phyloP scores from a whole-genome alignment of 2,888 invertebrate species.

The Micropterix aruncella region DNA sequence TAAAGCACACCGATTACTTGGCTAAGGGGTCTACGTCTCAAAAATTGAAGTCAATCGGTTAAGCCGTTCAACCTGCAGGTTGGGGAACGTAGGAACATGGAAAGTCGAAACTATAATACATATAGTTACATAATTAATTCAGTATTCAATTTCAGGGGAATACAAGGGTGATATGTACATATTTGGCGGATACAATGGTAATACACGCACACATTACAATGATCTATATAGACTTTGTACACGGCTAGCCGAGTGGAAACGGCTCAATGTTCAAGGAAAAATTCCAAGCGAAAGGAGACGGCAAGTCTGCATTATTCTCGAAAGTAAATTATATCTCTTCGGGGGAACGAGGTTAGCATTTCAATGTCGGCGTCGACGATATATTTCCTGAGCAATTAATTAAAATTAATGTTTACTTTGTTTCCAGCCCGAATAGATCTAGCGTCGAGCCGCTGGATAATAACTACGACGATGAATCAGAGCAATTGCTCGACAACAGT shows the following conservation, averaged over 20 bases:
- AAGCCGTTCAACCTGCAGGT: too few relatives aligned
- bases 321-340: constrained; percentile 65
- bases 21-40: too few relatives aligned
- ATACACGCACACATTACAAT: constrained; percentile 63
- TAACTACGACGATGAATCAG: constrained; percentile 25
- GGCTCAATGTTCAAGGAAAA: constrained; percentile 40
- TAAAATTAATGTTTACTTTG: not conserved
- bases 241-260: constrained; percentile 43
- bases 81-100: too few relatives aligned
- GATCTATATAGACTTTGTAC: constrained; percentile 68
- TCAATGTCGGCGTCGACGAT: too few relatives aligned
- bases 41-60: too few relatives aligned
- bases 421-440: too few relatives aligned
- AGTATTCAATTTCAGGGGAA: constrained; percentile 46
- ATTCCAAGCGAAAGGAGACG: constrained; percentile 52
- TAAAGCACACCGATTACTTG: too few relatives aligned
- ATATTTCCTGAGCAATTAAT: too few relatives aligned
- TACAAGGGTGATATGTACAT: constrained; percentile 67
- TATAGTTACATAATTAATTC: not conserved
- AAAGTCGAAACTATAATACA: not conserved
- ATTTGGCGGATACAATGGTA: constrained; percentile 83
- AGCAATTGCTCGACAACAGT: constrained; percentile 60
- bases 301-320: constrained; percentile 69
- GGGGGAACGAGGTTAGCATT: constrained; percentile 83
- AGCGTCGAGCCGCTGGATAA: too few relatives aligned